Evolutionary conservation across 2,113 vertebrate species (phyloP).

Genomic region (Myiopsitta monachus): DNA sequence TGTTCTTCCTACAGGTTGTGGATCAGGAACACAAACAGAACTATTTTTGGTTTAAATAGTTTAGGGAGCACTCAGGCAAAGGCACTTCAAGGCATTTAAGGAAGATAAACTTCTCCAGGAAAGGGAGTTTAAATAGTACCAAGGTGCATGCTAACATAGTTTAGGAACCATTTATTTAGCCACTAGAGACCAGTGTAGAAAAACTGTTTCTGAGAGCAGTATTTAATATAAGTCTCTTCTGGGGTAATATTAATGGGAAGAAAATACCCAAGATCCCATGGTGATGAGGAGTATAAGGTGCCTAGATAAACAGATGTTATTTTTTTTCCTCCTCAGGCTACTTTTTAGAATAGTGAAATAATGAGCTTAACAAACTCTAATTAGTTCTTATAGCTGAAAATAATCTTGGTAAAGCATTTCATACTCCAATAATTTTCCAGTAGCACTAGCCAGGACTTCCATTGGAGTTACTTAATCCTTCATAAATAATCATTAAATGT

Average conservation of each 20-base stretch:
- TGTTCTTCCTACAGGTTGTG: background rate
- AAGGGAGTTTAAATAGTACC: background rate
- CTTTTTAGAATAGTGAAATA: background rate
- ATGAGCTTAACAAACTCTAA: background rate
- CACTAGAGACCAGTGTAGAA: background rate
- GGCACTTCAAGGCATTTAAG: background rate
- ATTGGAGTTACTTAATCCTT: background rate
- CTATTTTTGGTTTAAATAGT: background rate
- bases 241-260: background rate
- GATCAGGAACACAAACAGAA: background rate
- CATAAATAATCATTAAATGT: background rate
- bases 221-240: background rate
- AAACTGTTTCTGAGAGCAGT: background rate
- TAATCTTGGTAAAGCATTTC: background rate
- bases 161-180: background rate
- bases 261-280: background rate
- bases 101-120: background rate
- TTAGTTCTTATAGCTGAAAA: background rate
- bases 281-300: background rate
- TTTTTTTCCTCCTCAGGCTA: background rate
- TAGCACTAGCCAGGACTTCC: background rate
- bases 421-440: background rate
- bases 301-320: background rate
- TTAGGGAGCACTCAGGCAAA: background rate
- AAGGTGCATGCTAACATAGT: background rate